Percentiles rank a stretch among this genome's conserved stretches.
Conservation (phyloP, 2,888 invertebrate species). For the Trypoxylon attenuatum region DNA sequence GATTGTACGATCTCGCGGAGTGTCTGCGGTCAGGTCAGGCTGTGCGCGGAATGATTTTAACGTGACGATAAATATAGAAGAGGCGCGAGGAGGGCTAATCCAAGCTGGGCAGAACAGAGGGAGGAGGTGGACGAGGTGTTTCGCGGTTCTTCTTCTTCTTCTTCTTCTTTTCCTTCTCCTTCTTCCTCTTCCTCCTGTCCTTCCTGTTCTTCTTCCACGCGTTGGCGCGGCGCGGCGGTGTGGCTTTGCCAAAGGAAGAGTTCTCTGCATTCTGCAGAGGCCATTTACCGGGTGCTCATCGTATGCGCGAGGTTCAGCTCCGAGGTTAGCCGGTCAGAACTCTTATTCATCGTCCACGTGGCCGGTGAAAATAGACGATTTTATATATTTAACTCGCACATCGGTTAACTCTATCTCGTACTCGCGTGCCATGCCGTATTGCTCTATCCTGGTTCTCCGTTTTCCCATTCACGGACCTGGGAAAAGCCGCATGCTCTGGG, state of each 20-base stretch:
- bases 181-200: not conserved
- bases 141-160: not conserved
- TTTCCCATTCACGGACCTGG: not conserved
- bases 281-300: conserved; percentile 52
- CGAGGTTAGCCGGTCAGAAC: conserved; percentile 5
- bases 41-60: conserved; percentile 46
- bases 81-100: conserved; percentile 34
- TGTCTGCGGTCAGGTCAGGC: conserved; percentile 24
- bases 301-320: conserved; percentile 14
- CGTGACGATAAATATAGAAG: conserved; percentile 55
- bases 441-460: not conserved
- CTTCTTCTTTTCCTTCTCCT: not conserved
- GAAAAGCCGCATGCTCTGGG: too few relatives aligned
- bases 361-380: conserved; percentile 21
- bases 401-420: not conserved
- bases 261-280: conserved; percentile 61
- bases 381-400: conserved; percentile 3
- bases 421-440: not conserved
- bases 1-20: too few relatives aligned
- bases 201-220: not conserved
- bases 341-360: conserved; percentile 30
- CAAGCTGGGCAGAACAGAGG: conserved; percentile 5
- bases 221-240: not conserved
- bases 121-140: not conserved
- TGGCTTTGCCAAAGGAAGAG: conserved; percentile 34